Evolutionary conservation across 1,140 invertebrate species (phyloP).

Genomic region (Antheraea mylitta): DNA sequence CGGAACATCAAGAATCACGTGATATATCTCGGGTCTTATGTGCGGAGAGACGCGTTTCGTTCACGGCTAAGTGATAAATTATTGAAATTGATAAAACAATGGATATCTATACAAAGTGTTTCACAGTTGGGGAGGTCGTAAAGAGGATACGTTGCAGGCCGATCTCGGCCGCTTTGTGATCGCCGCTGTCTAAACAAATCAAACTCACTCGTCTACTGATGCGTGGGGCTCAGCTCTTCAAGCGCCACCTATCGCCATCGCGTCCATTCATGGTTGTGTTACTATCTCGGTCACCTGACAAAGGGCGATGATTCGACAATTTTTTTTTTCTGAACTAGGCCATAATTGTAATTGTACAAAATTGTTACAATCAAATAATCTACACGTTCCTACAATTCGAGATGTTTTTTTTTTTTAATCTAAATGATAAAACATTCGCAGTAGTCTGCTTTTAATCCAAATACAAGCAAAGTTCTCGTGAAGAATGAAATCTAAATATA

Average conservation of each 20-base stretch:
- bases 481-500: too few relatives aligned
- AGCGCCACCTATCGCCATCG: slow-evolving; percentile 19
- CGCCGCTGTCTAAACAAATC: slow-evolving; percentile 68
- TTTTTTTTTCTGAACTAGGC: too few relatives aligned
- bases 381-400: too few relatives aligned
- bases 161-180: slow-evolving; percentile 53
- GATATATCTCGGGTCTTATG: slow-evolving; percentile 41
- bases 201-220: slow-evolving; percentile 33
- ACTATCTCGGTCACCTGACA: slow-evolving; percentile 4
- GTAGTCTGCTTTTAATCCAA: too few relatives aligned
- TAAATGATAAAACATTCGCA: too few relatives aligned
- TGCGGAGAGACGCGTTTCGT: slow-evolving; percentile 62
- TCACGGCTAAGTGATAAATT: slow-evolving; percentile 66
- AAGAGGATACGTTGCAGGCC: slow-evolving; percentile 67
- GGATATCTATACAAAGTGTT: slow-evolving; percentile 63
- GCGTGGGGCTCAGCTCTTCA: slow-evolving; percentile 27
- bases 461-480: too few relatives aligned
- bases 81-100: slow-evolving; percentile 77
- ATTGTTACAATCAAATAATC: too few relatives aligned
- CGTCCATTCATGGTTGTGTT: background rate
- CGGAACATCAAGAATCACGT: slow-evolving; percentile 56
- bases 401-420: too few relatives aligned
- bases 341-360: too few relatives aligned
- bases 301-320: background rate
- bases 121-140: slow-evolving; percentile 70